Base-by-base conservation (phyloP, 2,113 vertebrate species). In the Clarias magur region DNA sequence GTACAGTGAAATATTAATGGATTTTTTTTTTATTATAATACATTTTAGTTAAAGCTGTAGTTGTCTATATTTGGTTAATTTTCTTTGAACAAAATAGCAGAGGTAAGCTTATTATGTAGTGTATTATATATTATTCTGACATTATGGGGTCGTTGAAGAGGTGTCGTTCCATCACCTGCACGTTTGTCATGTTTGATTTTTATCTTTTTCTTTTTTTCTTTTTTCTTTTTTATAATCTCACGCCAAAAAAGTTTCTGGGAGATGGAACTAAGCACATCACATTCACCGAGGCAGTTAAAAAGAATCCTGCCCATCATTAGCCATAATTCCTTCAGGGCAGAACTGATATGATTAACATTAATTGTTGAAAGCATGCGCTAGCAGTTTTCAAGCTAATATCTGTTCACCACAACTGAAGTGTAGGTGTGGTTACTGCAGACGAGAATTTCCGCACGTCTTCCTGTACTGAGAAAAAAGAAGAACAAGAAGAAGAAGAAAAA, bases 21-120 rank as follows among this genome's bases (percentile, higher is more conserved):
- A 27, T 63, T 93, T 91, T 72, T 87, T 59, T 59, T 4, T 16
- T 15, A 59, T 16, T 16, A 13, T 38, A 38, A 89, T 89, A 78
- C 82, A 90, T 92, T 90, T 92, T 87, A 88, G 85, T 89, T 90
- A 67, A 91, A 75, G 70, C 89, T 76, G 73, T 83, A 70, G 25
- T 68, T 68, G 79, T 92, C 63, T 91, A 72, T 87, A 54, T 84
- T 90, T 88, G 68, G 88, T 68, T 19, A 4, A 89, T 88, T 92
- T 93, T 90, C 19, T 82, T 85, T 85, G 7, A 75, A 80, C 76
- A 89, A 38, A 85, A 68, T 60, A 27, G 83, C 53, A 63, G 80
- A 70, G 59, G 83, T 75, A 82, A 25, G 17, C 70, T 17, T 27
- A 4, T 65, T 54, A 59, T 57, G 84, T 87, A 85, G 19, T 48